Conservation (phyloP, 2,113 vertebrate species). For the Parotia lawesii region DNA sequence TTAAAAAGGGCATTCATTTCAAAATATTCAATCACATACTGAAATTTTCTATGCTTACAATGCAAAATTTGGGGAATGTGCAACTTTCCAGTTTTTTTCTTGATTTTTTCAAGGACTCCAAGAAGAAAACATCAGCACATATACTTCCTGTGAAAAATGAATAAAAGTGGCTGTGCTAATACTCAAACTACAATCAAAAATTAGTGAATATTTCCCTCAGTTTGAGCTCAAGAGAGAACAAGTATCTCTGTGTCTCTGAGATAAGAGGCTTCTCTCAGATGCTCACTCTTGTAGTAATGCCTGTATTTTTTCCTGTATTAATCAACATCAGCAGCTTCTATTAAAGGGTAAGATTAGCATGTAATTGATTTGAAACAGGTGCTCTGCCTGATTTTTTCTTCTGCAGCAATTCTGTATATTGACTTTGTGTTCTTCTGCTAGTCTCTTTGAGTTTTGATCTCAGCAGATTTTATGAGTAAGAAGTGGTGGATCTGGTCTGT, state of each 20-base stretch:
- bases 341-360: background rate
- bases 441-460: background rate
- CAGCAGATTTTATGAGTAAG: background rate
- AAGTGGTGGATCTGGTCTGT: background rate
- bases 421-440: background rate
- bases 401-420: background rate
- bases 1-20: background rate
- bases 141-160: background rate
- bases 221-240: background rate
- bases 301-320: background rate
- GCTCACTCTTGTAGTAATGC: background rate
- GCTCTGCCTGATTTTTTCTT: background rate
- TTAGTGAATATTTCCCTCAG: background rate
- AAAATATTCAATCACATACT: background rate
- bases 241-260: background rate
- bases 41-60: background rate
- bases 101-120: background rate
- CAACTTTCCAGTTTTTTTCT: background rate
- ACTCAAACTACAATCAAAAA: background rate
- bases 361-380: slow-evolving; percentile 15
- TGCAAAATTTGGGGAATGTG: background rate
- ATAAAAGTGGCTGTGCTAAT: background rate
- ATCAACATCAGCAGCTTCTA: background rate
- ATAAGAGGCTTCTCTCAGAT: background rate
- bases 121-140: background rate